Evolutionary conservation across 2,113 vertebrate species (phyloP).

Genomic region (Ochotona princeps): DNA sequence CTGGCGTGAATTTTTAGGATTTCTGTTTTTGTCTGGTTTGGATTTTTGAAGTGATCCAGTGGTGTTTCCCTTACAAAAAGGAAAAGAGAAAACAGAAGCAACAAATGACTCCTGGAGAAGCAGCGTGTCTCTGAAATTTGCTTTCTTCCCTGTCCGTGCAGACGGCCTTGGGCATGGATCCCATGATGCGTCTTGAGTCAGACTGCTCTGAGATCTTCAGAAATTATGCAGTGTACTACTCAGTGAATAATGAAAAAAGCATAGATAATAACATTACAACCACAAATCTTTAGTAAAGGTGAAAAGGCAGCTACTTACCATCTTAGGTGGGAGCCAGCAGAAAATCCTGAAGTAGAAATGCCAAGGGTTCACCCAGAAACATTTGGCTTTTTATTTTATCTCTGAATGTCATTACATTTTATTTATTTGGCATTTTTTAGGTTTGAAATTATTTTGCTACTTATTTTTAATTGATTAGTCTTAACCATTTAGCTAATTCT

Average conservation of each 20-base stretch:
- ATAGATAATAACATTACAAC: background rate
- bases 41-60: conserved; percentile 58
- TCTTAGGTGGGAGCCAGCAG: too few species aligned
- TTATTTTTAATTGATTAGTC: background rate
- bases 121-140: conserved; percentile 28
- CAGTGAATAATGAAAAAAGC: conserved; percentile 16
- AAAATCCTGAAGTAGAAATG: too few species aligned
- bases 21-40: conserved; percentile 73
- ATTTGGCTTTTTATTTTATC: background rate
- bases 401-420: background rate
- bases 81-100: conserved; percentile 42
- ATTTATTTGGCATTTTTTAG: too few species aligned
- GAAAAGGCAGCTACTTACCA: too few species aligned
- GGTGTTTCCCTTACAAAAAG: conserved; percentile 57
- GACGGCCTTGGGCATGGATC: background rate
- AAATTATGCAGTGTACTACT: background rate
- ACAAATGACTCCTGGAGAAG: background rate
- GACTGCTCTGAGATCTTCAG: background rate
- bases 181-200: conserved; percentile 2
- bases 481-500: background rate
- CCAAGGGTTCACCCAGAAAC: background rate
- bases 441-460: background rate
- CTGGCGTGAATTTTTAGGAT: conserved; percentile 57
- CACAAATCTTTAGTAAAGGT: too few species aligned
- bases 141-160: background rate